A percentile compares a stretch with the other conserved stretches of the same genome.
phyloP scores from a whole-genome alignment of 35 echinoderm and acorn worm species.

The Eucidaris tribuloides region DNA sequence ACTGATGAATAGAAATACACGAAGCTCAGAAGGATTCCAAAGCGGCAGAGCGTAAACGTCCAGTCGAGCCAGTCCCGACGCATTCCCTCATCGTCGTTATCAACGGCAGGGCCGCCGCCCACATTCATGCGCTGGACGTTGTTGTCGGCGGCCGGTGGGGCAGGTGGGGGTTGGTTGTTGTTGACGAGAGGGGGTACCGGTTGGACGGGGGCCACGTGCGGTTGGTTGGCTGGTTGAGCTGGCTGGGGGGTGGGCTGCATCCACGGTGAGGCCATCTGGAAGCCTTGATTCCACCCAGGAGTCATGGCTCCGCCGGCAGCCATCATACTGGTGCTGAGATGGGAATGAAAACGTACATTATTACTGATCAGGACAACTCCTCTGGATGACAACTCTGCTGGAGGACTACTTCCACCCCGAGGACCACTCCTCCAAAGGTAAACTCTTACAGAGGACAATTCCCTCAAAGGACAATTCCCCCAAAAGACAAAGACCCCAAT shows the following conservation, averaged over 20 bases:
- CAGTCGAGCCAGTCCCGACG: constrained; percentile 93
- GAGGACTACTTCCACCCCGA: too few relatives aligned
- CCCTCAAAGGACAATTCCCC: too few relatives aligned
- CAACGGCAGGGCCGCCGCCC: constrained; percentile 65
- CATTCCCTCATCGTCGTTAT: constrained; percentile 73
- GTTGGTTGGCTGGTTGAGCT: neutral
- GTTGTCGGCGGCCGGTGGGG: constrained; percentile 6
- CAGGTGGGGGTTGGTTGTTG: constrained; percentile 26
- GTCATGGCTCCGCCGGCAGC: neutral
- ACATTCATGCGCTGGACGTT: constrained; percentile 88
- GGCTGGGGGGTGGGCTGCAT: constrained; percentile 25
- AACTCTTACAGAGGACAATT: too few relatives aligned
- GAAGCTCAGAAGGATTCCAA: constrained; percentile 81
- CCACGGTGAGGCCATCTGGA: neutral
- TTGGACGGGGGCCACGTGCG: neutral
- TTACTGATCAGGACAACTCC: too few relatives aligned
- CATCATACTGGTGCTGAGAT: neutral
- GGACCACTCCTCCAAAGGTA: too few relatives aligned
- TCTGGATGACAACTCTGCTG: too few relatives aligned
- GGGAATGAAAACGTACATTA: too few relatives aligned
- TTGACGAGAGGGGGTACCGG: constrained; percentile 5
- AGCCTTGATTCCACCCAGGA: neutral
- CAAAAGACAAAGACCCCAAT: too few relatives aligned
- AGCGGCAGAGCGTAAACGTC: constrained; percentile 79
- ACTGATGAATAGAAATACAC: constrained; percentile 98